phyloP scores from a whole-genome alignment of 2,113 vertebrate genomes.

The Eira barbara region DNA sequence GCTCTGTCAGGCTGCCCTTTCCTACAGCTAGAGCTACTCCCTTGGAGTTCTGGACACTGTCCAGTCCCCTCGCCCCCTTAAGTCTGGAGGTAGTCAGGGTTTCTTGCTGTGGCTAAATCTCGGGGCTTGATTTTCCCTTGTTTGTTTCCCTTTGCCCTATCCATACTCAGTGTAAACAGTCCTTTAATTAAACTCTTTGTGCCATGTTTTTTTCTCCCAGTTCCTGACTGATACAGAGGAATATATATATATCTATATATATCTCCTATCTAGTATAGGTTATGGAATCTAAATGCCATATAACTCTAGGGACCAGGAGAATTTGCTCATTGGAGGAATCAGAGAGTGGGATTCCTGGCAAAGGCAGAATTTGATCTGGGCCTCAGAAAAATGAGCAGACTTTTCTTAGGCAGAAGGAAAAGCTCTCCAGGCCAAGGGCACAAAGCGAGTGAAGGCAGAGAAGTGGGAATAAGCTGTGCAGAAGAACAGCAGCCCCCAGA shows the following conservation, averaged over 20 bases:
- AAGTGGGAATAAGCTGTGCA: background rate
- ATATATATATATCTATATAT: too few relatives aligned
- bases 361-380: background rate
- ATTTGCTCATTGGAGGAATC: background rate
- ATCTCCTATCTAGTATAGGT: background rate
- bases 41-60: background rate
- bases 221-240: background rate
- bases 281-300: background rate
- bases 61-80: background rate
- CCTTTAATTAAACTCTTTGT: background rate
- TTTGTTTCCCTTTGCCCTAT: background rate
- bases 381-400: background rate
- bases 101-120: background rate
- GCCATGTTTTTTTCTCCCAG: background rate
- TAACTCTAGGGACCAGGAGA: background rate
- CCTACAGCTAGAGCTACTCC: background rate
- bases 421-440: background rate
- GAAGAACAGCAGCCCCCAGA: background rate
- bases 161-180: background rate
- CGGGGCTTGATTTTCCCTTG: background rate
- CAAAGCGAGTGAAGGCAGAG: accelerated
- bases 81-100: background rate
- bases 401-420: background rate
- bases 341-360: background rate
- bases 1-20: background rate